phyloP scores from a whole-genome alignment of 2,113 vertebrate genomes.

The Chionis minor region DNA sequence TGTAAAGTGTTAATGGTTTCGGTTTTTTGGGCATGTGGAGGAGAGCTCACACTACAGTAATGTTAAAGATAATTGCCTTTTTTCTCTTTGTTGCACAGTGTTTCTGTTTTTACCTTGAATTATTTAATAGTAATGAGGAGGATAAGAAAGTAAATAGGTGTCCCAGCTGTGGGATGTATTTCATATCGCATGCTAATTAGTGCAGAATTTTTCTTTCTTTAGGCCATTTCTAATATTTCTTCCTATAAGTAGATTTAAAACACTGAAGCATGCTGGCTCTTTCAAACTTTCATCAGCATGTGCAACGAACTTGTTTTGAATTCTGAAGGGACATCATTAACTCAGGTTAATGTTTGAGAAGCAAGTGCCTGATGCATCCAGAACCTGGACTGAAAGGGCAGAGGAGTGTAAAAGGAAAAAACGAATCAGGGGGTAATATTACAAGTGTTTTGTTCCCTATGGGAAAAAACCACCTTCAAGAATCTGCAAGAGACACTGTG shows the following conservation, averaged over 20 bases:
- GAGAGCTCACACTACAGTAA: neutral
- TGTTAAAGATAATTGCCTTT: neutral
- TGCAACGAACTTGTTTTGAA: neutral
- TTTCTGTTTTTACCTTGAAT: neutral
- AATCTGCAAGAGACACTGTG: neutral
- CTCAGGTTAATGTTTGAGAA: neutral
- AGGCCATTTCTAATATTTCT: neutral
- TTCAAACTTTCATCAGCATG: neutral
- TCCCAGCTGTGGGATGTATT: neutral
- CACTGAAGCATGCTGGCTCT: neutral
- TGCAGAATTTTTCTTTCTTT: neutral
- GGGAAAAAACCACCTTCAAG: fast-evolving
- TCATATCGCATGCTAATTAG: neutral
- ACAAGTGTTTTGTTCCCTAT: neutral
- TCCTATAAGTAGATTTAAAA: neutral
- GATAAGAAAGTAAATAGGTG: neutral
- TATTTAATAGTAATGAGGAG: neutral
- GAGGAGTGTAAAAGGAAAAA: neutral
- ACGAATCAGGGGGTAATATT: neutral
- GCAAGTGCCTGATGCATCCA: neutral
- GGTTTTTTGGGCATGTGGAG: neutral
- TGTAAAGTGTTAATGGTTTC: neutral
- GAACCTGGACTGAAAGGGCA: neutral
- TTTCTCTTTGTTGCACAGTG: neutral
- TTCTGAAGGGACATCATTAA: neutral